Conservation (phyloP, 2,113 vertebrate species). For the Grus americana region DNA sequence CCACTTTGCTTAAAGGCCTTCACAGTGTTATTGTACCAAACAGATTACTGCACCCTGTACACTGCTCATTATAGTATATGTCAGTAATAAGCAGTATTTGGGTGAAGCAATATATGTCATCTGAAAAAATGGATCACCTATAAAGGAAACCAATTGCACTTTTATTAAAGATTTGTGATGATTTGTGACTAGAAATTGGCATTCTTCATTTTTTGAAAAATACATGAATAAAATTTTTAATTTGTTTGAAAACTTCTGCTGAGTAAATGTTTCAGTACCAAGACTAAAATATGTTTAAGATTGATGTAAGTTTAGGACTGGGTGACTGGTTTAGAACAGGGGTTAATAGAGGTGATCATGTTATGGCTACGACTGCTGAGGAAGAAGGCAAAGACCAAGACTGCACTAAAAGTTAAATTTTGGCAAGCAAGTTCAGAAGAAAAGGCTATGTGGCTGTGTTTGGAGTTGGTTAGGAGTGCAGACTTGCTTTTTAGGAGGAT, state of each 20-base stretch:
- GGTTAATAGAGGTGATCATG: background rate
- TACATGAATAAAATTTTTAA: background rate
- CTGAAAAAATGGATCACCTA: background rate
- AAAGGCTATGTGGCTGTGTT: background rate
- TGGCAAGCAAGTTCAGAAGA: background rate
- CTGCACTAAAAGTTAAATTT: background rate
- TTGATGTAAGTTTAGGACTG: background rate
- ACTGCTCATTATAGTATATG: background rate
- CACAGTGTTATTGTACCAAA: background rate
- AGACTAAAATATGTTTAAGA: background rate
- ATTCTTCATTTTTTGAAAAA: background rate
- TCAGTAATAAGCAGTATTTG: background rate
- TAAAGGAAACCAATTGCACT: background rate
- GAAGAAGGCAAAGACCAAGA: background rate
- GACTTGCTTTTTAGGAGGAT: background rate
- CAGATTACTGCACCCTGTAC: background rate
- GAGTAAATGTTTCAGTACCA: background rate
- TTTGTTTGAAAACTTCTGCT: background rate
- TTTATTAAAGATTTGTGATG: background rate
- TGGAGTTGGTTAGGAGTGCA: background rate
- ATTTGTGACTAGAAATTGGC: background rate
- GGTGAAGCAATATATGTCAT: background rate
- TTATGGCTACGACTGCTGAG: background rate
- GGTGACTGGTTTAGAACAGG: background rate
- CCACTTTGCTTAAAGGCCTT: background rate